Base-by-base conservation (phyloP, 2,113 vertebrate genomes). In the Callaeas wilsoni region DNA sequence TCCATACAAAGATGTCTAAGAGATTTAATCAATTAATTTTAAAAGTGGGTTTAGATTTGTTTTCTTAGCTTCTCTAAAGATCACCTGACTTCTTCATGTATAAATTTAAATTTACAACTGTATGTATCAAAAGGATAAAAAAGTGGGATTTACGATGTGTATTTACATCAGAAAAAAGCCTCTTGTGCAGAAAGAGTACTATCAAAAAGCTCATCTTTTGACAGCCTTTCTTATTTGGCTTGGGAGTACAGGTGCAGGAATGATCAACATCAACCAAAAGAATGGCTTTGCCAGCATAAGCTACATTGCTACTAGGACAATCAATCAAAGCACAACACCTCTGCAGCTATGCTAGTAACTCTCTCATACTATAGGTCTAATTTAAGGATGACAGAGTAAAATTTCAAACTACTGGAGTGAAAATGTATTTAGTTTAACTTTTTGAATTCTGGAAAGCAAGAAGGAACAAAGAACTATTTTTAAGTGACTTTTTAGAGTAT, bases 81-180 rank as follows among this genome's bases (percentile, higher is more conserved):
- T 71, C 65, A 84, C 5, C 8, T 56, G 32, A 69, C 7, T n/a
- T 84, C 57, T 12, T 10, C 8, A 26, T 14, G 10, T 41, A 11
- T 7, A 39, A 73, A 21, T 71, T 47, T 42, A 70, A 62, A 73
- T 55, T 84, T 57, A 83, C n/a, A 79, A 56, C 7, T 25, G 7
- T 9, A 33, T 14, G 7, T 4, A 6, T 50, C 68, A 55, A 87
- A 90, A 83, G 6, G 9, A 53, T 41, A 12, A 81, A 75, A 73
- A 68, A 7, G 9, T 55, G 8, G 27, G 19, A 62, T 65, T 87
- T 75, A 33, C 13, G 18, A 30, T 0, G 0, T 21, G 15, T 6
- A 22, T 55, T 67, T 56, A 46, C 6, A 37, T 14, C 63, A 73
- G 33, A 50, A 90, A 84, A 68, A 90, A 70, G 4, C 7, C 3